These are phyloP conservation scores for Martes martes DNA, from an alignment of 2,113 vertebrate genomes.

Conservation along the genomic window DNA sequence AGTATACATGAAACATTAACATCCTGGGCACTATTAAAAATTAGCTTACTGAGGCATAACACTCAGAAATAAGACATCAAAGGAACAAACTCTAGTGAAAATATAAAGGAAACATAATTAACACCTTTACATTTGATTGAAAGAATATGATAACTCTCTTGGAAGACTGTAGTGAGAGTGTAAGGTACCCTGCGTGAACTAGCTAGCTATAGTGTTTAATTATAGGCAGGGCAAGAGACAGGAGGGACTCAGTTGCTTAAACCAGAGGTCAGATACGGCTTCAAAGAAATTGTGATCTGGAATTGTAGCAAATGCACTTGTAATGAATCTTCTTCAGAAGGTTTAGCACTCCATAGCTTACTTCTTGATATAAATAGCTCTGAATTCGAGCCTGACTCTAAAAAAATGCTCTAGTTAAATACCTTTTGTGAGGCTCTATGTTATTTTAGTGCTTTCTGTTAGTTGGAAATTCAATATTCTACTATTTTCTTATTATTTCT, in stretches of 20 bases:
- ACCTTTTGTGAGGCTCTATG: not conserved
- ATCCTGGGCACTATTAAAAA: not conserved
- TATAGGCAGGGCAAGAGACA: not conserved
- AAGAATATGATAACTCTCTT: not conserved
- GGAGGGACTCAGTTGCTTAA: not conserved
- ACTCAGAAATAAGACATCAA: not conserved
- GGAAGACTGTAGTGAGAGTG: not conserved
- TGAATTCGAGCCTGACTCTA: not conserved
- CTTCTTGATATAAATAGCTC: not conserved
- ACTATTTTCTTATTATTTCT: not conserved
- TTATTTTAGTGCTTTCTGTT: not conserved
- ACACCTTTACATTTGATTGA: not conserved
- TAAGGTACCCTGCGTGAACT: not conserved
- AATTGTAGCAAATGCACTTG: not conserved
- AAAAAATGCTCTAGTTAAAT: not conserved
- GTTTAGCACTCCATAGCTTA: not conserved
- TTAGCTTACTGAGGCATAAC: not conserved
- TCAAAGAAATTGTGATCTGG: not conserved
- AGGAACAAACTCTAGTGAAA: not conserved
- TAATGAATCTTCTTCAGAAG: not conserved
- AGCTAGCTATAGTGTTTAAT: not conserved
- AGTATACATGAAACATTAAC: not conserved
- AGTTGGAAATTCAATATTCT: not conserved
- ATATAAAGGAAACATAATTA: conserved; percentile 7
- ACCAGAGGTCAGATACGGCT: not conserved